Conservation (phyloP, 2,888 invertebrate genomes). For the Dichetophora obliterata region DNA sequence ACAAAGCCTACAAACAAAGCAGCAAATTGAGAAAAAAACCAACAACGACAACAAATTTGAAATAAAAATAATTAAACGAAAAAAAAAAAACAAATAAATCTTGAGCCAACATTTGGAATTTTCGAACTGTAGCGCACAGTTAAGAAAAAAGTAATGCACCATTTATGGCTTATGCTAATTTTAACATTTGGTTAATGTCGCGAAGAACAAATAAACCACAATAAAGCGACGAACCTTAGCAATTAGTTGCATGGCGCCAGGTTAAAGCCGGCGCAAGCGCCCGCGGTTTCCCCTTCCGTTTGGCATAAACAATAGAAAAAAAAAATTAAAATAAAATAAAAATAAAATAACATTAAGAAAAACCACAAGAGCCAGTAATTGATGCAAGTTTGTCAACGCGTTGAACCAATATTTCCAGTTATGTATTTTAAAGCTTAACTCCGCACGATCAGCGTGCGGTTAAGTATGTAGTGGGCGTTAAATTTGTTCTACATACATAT, state of each 20-base stretch:
- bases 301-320: neutral
- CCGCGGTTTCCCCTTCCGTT: constrained; percentile 10
- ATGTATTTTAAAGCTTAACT: neutral
- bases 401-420: neutral
- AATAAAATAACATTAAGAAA: neutral
- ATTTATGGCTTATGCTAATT: constrained; percentile 25
- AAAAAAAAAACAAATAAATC: neutral
- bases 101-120: neutral
- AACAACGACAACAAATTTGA: neutral
- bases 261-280: neutral
- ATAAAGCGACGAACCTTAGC: constrained; percentile 16
- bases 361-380: neutral
- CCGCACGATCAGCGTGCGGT: neutral
- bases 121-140: neutral
- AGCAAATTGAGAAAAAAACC: neutral
- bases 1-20: neutral
- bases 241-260: constrained; percentile 21
- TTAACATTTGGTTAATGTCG: constrained; percentile 8
- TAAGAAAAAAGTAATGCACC: neutral
- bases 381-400: constrained; percentile 19
- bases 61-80: neutral
- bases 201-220: neutral
- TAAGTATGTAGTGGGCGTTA: neutral
- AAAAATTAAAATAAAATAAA: neutral
- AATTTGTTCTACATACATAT: too few species aligned